Base-by-base conservation (phyloP, 2,888 invertebrate species). In the Azorinus chamasolen region DNA sequence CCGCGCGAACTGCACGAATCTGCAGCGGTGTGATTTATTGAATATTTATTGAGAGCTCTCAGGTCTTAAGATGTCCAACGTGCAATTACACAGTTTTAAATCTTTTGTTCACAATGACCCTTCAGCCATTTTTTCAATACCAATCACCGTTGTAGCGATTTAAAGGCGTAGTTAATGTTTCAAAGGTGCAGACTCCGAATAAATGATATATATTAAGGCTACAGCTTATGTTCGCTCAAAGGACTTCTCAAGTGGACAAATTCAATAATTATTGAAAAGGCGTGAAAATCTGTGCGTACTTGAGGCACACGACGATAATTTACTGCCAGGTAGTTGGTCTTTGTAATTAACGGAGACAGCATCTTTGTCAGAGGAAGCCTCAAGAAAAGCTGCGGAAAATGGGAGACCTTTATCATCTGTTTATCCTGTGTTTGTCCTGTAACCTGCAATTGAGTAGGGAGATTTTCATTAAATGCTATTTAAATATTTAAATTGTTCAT, bases 11-110 rank as follows among this genome's bases (percentile, higher is more conserved):
- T 70, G 55, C 54, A 72, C 48, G 45, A 61, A 69, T 41, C 68
- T 66, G 65, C 55, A 39, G 39, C 48, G 32, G 10, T 22, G 58
- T 80, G 80, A 80, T 80, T 76, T 80, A 80, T 80, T 65, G 80
- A 80, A 70, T 58, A 70, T 80, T 80, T 73, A 80, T 80, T 69
- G 71, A 80, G 80, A 77, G 66, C 61, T 62, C 43, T 55, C 39
- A 57, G 64, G 58, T 54, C 58, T 59, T 25, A 59, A 58, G 62
- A 66, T 70, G 70, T 63, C 73, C 80, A 73, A 57, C 54, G 61
- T 58, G 64, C 66, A 80, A 80, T 80, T 80, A 80, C 66, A 53
- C 57, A 53, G 62, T 55, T 73, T 63, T 77, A 70, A 70, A 39
- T 46, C 70, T 73, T 70, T 77, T 77, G 76, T 77, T 41, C 55